phyloP scores from a whole-genome alignment of 2,888 invertebrate genomes.

The Antheraea assamensis region DNA sequence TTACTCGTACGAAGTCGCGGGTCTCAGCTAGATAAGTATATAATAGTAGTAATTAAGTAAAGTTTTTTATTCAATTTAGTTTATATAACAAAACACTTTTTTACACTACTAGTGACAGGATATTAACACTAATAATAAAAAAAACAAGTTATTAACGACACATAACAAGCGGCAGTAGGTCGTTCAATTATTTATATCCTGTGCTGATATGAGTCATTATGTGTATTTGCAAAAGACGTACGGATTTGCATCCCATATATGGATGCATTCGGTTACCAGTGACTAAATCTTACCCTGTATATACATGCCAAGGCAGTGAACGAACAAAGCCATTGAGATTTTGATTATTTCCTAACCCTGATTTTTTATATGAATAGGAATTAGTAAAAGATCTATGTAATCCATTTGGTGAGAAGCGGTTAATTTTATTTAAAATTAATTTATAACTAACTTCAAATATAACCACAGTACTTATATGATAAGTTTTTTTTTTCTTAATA shows the following conservation, averaged over 20 bases:
- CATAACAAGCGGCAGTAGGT: constrained; percentile 6
- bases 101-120: background rate
- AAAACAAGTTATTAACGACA: background rate
- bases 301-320: background rate
- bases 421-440: no score
- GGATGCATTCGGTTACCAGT: background rate
- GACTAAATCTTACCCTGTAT: background rate
- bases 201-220: constrained; percentile 6
- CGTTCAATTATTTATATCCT: background rate
- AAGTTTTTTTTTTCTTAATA: no score
- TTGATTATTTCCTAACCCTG: background rate
- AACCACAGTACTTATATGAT: no score
- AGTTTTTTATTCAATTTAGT: background rate
- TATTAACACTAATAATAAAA: background rate
- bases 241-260: constrained; percentile 2
- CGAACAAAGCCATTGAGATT: background rate
- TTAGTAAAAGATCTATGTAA: no score
- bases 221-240: constrained; percentile 9
- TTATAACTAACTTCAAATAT: no score
- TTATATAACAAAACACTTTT: background rate
- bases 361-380: background rate
- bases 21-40: no score
- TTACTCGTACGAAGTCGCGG: no score
- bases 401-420: no score
- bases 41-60: background rate